Evolutionary conservation across 2,113 vertebrate species (phyloP).

Genomic region (Silurus asotus): DNA sequence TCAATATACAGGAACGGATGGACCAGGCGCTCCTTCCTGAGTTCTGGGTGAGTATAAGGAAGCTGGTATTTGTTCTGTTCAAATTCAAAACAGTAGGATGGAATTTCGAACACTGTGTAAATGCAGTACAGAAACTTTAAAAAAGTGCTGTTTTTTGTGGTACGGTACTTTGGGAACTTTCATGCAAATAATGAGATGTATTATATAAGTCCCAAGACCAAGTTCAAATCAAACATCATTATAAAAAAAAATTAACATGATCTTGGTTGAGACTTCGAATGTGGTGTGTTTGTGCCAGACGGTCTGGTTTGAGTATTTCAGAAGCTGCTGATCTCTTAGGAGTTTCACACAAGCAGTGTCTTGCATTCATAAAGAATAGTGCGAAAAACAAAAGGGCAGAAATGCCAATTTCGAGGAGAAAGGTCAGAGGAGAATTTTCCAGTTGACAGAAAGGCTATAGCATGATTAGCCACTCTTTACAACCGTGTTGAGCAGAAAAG

Average conservation of each 20-base stretch:
- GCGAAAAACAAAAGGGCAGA: not conserved
- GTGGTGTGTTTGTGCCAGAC: not conserved
- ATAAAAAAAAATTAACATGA: not conserved
- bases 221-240: not conserved
- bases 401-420: not conserved
- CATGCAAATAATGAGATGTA: not conserved
- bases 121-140: not conserved
- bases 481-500: not conserved
- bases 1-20: constrained; percentile 35
- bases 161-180: not conserved
- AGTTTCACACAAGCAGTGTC: not conserved
- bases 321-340: not conserved
- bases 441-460: not conserved
- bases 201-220: not conserved
- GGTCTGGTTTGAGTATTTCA: not conserved
- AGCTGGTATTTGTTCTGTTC: not conserved
- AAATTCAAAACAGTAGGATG: not conserved
- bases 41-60: constrained; percentile 51
- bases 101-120: not conserved
- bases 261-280: not conserved
- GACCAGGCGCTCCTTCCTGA: constrained; percentile 47
- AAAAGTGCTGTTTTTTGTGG: not conserved
- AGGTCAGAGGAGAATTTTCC: not conserved
- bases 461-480: not conserved
- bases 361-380: not conserved